Percentiles rank a stretch among this genome's conserved stretches.
Evolutionary conservation across 1,140 invertebrate genomes (phyloP).

Genomic region (Teleopsis dalmanni): DNA sequence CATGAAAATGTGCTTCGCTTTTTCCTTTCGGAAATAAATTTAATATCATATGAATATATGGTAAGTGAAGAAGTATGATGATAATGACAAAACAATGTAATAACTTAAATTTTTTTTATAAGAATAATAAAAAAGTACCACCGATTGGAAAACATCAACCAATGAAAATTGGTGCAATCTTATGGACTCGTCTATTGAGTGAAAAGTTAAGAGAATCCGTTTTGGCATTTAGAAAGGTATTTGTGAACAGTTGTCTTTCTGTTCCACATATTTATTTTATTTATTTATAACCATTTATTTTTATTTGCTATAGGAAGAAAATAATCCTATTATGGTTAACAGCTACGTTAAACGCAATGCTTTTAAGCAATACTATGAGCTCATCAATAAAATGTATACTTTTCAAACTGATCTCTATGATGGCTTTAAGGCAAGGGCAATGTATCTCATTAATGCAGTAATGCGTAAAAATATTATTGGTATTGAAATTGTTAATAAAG

Average conservation of each 20-base stretch:
- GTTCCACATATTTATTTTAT: conserved; percentile 5
- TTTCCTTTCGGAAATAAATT: conserved; percentile 71
- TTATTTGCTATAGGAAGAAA: conserved; percentile 46
- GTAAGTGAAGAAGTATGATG: too few species aligned
- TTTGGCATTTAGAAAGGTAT: conserved; percentile 60
- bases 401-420: conserved; percentile 66
- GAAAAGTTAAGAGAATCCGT: conserved; percentile 69
- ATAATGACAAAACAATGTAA: too few species aligned
- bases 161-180: conserved; percentile 69
- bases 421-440: conserved; percentile 54
- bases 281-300: conserved; percentile 7
- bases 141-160: conserved; percentile 70
- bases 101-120: background rate
- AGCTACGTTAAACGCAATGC: conserved; percentile 65
- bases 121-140: conserved; percentile 63
- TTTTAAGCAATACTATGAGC: conserved; percentile 64
- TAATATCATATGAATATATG: conserved; percentile 58
- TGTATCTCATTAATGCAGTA: conserved; percentile 50
- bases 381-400: conserved; percentile 65
- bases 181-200: conserved; percentile 72
- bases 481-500: conserved; percentile 41
- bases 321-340: conserved; percentile 55
- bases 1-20: conserved; percentile 79
- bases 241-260: conserved; percentile 6
- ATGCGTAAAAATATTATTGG: conserved; percentile 61